Conservation (phyloP, 2,113 vertebrate genomes). For the Podarcis raffonei region DNA sequence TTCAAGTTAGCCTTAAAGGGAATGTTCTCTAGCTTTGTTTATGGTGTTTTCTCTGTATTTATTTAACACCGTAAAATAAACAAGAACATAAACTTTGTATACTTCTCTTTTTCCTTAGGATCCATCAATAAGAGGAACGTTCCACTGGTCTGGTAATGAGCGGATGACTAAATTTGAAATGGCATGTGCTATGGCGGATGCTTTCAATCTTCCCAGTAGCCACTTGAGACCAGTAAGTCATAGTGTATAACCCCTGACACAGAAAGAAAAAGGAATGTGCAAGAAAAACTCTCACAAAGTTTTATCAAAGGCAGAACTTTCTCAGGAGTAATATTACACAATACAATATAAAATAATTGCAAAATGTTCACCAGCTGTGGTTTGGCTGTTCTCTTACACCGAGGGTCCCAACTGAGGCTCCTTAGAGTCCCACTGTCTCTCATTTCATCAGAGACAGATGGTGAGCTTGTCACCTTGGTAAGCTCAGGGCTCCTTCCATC, state of each 20-base stretch:
- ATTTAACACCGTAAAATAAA: neutral
- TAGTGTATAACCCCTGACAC: neutral
- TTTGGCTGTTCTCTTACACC: neutral
- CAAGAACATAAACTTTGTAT: neutral
- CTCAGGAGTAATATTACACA: neutral
- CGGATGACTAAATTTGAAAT: constrained; percentile 99
- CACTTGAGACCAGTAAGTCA: constrained; percentile 90
- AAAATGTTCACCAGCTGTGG: neutral
- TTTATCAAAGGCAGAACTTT: neutral
- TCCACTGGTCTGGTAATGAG: constrained; percentile 93
- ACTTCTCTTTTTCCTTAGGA: constrained; percentile 75
- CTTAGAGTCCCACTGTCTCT: no score
- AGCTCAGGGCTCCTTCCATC: no score
- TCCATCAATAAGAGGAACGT: constrained; percentile 87
- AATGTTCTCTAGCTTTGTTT: neutral
- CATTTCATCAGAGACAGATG: no score
- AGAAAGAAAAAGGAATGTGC: neutral
- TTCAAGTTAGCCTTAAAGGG: neutral
- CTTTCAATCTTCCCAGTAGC: constrained; percentile 90
- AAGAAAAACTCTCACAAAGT: no score
- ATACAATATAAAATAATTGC: neutral
- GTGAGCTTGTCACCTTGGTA: no score
- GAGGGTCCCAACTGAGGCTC: no score
- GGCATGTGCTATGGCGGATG: constrained; percentile 89
- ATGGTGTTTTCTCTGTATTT: neutral